Evolutionary conservation across 2,888 invertebrate genomes (phyloP), one percentile per base, ranked within the genome.

Genomic region (Mesopsocus fuscifrons): DNA sequence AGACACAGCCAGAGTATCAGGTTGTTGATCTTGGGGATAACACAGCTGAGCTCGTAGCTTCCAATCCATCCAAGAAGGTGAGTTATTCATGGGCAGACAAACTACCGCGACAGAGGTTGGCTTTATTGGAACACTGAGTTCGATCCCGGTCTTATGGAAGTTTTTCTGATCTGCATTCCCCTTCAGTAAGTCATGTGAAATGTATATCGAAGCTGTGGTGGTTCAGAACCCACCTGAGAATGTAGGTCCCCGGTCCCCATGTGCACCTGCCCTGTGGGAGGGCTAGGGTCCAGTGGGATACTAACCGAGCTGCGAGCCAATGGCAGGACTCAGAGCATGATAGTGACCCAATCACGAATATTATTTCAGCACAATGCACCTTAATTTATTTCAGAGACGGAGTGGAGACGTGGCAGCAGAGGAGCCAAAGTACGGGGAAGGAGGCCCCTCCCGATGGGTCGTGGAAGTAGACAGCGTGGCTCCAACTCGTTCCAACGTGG

Each of bases 21-120:
- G 21, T 38, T 5, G 38, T 38, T 5, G 18, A 38, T 38, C 20
- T 38, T 13, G 38, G 38, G 17, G 38, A 38, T 38, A 3, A 38
- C 20, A 18, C 20, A 5, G 38, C 38, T 18, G 38, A 38, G 20
- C 21, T 38, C 20, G 21, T 38, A n/a, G n/a, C n/a, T n/a, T n/a
- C n/a, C n/a, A n/a, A n/a, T n/a, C n/a, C n/a, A n/a, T n/a, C n/a
- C n/a, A n/a, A n/a, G n/a, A n/a, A n/a, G n/a, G n/a, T n/a, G n/a
- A n/a, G n/a, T n/a, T n/a, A n/a, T n/a, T n/a, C n/a, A n/a, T n/a
- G n/a, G n/a, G n/a, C n/a, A n/a, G n/a, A n/a, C n/a, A n/a, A n/a
- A 4, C 33, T 17, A 3, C 9, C 9, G 9, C 33, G 17, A 33
- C 6, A 33, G 17, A 33, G 9, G 17, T 5, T 17, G 9, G 30